phyloP scores from a whole-genome alignment of 2,888 invertebrate species.

The Agriotes lineatus region DNA sequence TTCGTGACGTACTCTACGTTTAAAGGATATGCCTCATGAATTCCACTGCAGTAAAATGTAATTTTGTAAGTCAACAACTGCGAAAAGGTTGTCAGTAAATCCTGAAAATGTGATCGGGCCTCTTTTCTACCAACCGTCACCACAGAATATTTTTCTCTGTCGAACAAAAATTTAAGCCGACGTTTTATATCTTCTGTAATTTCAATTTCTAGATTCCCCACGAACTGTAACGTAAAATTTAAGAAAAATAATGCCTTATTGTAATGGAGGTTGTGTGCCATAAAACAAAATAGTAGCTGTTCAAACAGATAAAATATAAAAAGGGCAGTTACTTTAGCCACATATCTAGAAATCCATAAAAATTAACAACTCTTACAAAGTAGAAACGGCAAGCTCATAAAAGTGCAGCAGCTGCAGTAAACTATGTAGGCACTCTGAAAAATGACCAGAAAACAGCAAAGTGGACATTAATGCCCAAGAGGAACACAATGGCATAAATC shows the following conservation, averaged over 20 bases:
- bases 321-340: neutral
- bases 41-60: slow-evolving; percentile 16
- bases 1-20: slow-evolving; percentile 16
- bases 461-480: neutral
- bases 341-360: neutral
- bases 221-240: neutral
- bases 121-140: neutral
- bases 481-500: slow-evolving; percentile 1
- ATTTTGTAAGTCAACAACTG: slow-evolving; percentile 12
- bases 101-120: neutral
- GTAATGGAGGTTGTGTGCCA: too few species aligned
- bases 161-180: neutral
- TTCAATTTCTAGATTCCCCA: neutral
- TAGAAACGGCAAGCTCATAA: slow-evolving; percentile 1
- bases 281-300: neutral
- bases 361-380: slow-evolving; percentile 5
- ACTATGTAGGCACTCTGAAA: neutral
- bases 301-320: too few species aligned
- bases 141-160: neutral
- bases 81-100: slow-evolving; percentile 1
- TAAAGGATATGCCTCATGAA: slow-evolving; percentile 8
- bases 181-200: too few species aligned
- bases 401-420: slow-evolving; percentile 14
- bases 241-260: too few species aligned
- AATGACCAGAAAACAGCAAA: neutral